Conservation (phyloP, 2,888 invertebrate species). For the Apeira syringaria region DNA sequence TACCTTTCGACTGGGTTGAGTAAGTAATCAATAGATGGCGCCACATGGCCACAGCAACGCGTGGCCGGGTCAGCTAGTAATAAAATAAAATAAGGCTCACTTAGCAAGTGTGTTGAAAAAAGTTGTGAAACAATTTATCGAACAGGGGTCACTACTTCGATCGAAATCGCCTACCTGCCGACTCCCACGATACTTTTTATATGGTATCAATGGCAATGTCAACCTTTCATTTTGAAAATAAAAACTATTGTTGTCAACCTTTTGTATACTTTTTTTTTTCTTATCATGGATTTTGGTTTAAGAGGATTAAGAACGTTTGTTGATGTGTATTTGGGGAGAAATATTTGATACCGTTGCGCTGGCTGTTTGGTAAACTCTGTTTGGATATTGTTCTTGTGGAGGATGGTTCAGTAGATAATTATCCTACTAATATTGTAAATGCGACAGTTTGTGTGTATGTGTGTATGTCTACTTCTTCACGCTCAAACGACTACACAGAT, state of each 20-base stretch:
- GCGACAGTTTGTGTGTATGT: no score
- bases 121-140: slow-evolving; percentile 26
- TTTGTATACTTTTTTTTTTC: slow-evolving; percentile 41
- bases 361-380: slow-evolving; percentile 12
- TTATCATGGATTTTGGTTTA: slow-evolving; percentile 44
- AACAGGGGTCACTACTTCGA: slow-evolving; percentile 41
- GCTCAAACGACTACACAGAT: no score
- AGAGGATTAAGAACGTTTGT: slow-evolving; percentile 64
- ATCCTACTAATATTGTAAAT: no score
- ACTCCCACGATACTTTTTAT: slow-evolving; percentile 53
- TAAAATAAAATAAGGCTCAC: no score
- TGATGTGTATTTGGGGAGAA: slow-evolving; percentile 50
- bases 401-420: slow-evolving; percentile 14
- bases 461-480: no score
- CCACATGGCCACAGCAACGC: no score
- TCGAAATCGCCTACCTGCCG: slow-evolving; percentile 45
- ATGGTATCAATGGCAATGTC: slow-evolving; percentile 47
- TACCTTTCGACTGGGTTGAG: no score
- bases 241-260: slow-evolving; percentile 39
- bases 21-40: no score
- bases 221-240: slow-evolving; percentile 36
- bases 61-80: no score
- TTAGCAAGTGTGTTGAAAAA: not conserved
- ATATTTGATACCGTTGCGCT: slow-evolving; percentile 42
- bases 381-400: not conserved